Percentiles rank a stretch among this genome's conserved stretches.
phyloP scores from a whole-genome alignment of 2,113 vertebrate genomes.

The Muscicapa adusta region DNA sequence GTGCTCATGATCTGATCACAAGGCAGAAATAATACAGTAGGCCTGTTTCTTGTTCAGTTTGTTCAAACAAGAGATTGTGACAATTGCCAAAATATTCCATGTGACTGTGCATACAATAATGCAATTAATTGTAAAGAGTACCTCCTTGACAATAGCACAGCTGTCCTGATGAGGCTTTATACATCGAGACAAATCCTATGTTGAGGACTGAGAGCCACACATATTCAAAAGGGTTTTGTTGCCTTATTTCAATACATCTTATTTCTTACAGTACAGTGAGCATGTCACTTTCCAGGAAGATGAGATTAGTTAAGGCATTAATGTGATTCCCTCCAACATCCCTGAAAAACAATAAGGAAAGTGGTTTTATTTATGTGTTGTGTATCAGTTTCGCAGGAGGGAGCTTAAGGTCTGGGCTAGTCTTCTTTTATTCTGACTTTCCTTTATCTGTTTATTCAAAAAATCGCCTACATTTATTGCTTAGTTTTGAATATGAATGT shows the following conservation, averaged over 20 bases:
- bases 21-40: neutral
- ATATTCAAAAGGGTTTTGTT: neutral
- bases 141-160: neutral
- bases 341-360: constrained; percentile 49
- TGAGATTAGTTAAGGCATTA: constrained; percentile 71
- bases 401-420: neutral
- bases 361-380: neutral
- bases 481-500: neutral
- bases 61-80: neutral
- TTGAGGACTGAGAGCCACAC: neutral
- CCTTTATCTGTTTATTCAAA: neutral
- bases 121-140: neutral
- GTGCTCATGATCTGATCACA: neutral
- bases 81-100: neutral
- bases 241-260: neutral
- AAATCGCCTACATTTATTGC: neutral
- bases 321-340: constrained; percentile 79
- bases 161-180: neutral
- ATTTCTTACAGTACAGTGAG: constrained; percentile 79
- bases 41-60: neutral
- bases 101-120: neutral
- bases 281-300: constrained; percentile 70
- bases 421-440: neutral
- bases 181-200: neutral
- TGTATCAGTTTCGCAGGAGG: neutral